These are phyloP conservation scores for Papilio gigon DNA, from an alignment of 2,888 invertebrate species.

Conservation along the genomic window DNA sequence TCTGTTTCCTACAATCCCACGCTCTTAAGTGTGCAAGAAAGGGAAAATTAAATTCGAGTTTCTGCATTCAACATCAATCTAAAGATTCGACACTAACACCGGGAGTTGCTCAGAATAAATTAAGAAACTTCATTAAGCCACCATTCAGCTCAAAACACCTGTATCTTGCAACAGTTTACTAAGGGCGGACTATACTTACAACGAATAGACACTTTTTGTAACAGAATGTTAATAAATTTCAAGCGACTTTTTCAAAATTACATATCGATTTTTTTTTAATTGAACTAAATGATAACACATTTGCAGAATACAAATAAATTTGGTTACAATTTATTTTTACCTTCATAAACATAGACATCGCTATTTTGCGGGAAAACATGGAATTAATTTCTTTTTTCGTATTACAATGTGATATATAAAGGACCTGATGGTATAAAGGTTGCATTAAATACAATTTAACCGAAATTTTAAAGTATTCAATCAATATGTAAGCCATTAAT, in stretches of 20 bases:
- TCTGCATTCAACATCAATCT: constrained; percentile 19
- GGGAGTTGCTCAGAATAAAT: constrained; percentile 18
- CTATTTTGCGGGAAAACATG: too few relatives aligned
- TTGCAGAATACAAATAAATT: too few relatives aligned
- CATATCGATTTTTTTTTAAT: too few relatives aligned
- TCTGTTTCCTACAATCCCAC: background rate
- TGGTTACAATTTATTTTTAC: too few relatives aligned
- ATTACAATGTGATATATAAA: too few relatives aligned
- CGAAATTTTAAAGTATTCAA: constrained; percentile 3
- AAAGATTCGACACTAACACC: constrained; percentile 15
- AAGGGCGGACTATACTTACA: background rate
- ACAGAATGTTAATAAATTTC: background rate
- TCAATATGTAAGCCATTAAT: constrained; percentile 33
- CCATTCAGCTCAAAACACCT: constrained; percentile 15
- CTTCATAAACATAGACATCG: too few relatives aligned
- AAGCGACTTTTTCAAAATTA: too few relatives aligned
- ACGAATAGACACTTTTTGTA: background rate
- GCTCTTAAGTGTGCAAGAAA: background rate
- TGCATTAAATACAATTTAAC: constrained; percentile 4
- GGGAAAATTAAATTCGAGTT: background rate
- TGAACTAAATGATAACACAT: too few relatives aligned
- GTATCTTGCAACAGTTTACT: constrained; percentile 8
- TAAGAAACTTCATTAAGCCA: constrained; percentile 22
- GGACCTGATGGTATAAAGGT: background rate
- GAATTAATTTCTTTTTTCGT: too few relatives aligned